Evolutionary conservation across 1,140 invertebrate species (phyloP).

Genomic region (Orchestia grillus): DNA sequence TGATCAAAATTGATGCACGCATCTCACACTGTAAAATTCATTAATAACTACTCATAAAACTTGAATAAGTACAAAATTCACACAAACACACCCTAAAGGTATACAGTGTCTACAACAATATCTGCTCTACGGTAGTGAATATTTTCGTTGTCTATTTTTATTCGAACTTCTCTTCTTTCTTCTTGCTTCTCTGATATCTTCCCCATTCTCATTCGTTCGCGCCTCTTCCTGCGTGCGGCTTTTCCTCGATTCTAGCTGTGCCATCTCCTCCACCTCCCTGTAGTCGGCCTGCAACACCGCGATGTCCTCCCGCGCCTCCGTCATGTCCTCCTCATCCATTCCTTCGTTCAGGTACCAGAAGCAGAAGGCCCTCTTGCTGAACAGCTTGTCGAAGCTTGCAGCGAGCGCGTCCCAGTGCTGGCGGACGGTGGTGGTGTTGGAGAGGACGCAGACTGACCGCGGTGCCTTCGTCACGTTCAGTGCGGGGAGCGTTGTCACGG

Average conservation of each 20-base stretch:
- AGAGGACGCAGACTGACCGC: conserved; percentile 72
- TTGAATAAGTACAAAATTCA: not conserved
- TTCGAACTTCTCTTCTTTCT: not conserved
- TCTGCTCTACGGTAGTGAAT: not conserved
- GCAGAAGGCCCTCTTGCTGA: conserved; percentile 72
- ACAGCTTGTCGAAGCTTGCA: conserved; percentile 72
- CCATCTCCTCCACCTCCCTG: conserved; percentile 48
- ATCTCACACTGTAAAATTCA: not conserved
- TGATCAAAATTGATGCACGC: not conserved
- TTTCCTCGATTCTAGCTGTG: not conserved
- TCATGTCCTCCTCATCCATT: conserved; percentile 71
- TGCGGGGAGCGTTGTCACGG: conserved; percentile 74
- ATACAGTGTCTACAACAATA: not conserved
- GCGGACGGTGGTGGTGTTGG: conserved; percentile 74
- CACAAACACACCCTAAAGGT: not conserved
- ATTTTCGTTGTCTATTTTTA: not conserved
- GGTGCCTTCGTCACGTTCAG: conserved; percentile 73
- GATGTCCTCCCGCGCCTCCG: conserved; percentile 69
- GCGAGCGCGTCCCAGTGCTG: conserved; percentile 72
- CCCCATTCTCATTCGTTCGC: not conserved
- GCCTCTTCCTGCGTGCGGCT: not conserved
- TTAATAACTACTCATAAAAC: not conserved
- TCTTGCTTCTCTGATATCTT: not conserved
- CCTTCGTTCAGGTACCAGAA: conserved; percentile 73
- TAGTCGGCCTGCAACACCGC: conserved; percentile 59